These are phyloP conservation scores for Passer montanus DNA, from an alignment of 2,113 vertebrate species.

Conservation along the genomic window DNA sequence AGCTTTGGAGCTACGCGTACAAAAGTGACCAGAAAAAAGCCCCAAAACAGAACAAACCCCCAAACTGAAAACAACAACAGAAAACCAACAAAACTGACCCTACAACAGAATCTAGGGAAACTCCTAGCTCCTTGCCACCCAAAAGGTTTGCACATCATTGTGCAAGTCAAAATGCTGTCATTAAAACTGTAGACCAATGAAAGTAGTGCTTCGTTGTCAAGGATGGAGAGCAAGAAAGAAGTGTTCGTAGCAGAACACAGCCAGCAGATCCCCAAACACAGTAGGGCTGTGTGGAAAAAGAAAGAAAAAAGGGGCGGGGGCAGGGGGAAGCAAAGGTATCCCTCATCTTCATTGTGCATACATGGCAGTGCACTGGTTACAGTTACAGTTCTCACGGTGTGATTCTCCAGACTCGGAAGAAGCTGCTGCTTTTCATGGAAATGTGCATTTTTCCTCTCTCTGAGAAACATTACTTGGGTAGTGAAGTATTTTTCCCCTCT, in stretches of 20 bases:
- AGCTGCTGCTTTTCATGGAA: neutral
- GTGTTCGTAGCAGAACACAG: rapidly evolving
- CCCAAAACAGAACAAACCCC: neutral
- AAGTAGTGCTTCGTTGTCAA: neutral
- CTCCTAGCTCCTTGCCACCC: neutral
- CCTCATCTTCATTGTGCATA: neutral
- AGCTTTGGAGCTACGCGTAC: neutral
- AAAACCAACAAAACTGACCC: neutral
- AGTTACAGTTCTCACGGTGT: neutral
- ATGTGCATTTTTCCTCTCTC: neutral
- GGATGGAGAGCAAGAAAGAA: neutral
- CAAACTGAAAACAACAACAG: neutral
- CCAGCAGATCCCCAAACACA: neutral
- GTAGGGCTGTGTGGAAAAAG: neutral
- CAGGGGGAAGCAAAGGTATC: neutral
- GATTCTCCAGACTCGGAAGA: neutral
- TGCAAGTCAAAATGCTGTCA: rapidly evolving
- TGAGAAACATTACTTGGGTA: neutral
- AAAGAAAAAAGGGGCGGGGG: no score
- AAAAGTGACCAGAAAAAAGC: neutral
- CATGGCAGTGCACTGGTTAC: neutral
- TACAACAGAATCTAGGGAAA: neutral
- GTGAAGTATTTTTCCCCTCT: neutral
- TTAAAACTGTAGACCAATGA: no score
- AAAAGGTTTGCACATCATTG: neutral